A percentile compares a stretch with the other conserved stretches of the same genome.
These are phyloP conservation scores for Drosophila orena DNA, from an alignment of 1,140 invertebrate genomes.

Conservation along the genomic window DNA sequence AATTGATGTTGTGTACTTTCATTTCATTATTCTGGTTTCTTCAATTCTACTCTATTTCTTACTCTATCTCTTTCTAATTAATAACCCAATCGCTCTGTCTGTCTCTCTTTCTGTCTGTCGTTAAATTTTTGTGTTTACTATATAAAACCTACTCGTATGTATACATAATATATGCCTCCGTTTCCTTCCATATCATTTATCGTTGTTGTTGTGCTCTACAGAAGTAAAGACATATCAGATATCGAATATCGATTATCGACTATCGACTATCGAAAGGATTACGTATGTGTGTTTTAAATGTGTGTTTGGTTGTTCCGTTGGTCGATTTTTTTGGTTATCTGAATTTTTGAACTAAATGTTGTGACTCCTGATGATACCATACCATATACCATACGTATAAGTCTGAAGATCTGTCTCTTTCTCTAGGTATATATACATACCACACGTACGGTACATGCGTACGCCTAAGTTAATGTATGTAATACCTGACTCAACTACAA, in stretches of 20 bases:
- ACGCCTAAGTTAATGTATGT: constrained; percentile 25
- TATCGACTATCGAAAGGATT: constrained; percentile 37
- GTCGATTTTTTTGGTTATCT: constrained; percentile 22
- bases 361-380: constrained; percentile 31
- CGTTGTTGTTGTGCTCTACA: constrained; percentile 33
- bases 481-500: constrained; percentile 20
- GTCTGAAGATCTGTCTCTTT: constrained; percentile 51
- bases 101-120: constrained; percentile 60
- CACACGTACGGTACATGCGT: constrained; percentile 19
- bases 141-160: constrained; percentile 72
- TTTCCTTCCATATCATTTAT: constrained; percentile 70
- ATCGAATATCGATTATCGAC: constrained; percentile 35
- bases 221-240: constrained; percentile 46
- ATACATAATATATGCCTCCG: constrained; percentile 80
- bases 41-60: constrained; percentile 22
- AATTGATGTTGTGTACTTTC: constrained; percentile 62
- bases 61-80: constrained; percentile 38
- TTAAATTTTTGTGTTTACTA: constrained; percentile 50
- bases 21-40: constrained; percentile 41
- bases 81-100: constrained; percentile 53
- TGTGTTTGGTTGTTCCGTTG: constrained; percentile 23
- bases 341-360: constrained; percentile 49
- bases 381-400: constrained; percentile 47
- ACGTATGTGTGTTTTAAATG: constrained; percentile 48
- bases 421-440: constrained; percentile 47